phyloP scores from a whole-genome alignment of 1,140 invertebrate species.

The Globodera ellingtonae region DNA sequence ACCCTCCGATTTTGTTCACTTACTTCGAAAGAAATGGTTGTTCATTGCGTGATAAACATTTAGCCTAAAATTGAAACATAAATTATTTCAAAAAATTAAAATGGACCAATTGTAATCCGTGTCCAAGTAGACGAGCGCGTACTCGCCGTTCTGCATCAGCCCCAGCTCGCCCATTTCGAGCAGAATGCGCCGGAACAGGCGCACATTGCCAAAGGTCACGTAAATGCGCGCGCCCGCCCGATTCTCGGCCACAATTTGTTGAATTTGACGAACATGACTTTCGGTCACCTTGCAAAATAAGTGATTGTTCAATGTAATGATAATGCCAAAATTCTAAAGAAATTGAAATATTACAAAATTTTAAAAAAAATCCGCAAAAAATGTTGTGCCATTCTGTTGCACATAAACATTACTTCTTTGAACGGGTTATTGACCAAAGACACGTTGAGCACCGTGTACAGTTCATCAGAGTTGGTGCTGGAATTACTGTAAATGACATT shows the following conservation, averaged over 20 bases:
- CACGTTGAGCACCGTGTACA: slow-evolving; percentile 47
- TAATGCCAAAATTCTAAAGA: no score
- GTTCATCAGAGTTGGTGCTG: not conserved
- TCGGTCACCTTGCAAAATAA: slow-evolving; percentile 11
- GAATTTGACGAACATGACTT: slow-evolving; percentile 23
- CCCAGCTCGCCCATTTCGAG: slow-evolving; percentile 82
- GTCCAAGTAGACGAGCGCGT: slow-evolving; percentile 91
- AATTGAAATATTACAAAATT: no score
- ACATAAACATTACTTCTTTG: slow-evolving; percentile 42
- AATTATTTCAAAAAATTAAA: not conserved
- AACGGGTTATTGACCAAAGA: slow-evolving; percentile 46
- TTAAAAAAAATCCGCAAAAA: no score
- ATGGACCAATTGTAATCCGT: slow-evolving; percentile 82
- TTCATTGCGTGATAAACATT: slow-evolving; percentile 78
- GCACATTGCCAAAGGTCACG: slow-evolving; percentile 81
- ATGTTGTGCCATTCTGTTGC: no score
- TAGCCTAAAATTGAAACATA: slow-evolving; percentile 68
- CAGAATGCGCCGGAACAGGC: slow-evolving; percentile 84
- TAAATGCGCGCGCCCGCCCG: slow-evolving; percentile 74
- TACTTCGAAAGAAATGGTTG: slow-evolving; percentile 73
- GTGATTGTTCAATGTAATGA: not conserved
- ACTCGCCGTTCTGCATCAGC: slow-evolving; percentile 85
- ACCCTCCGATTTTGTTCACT: slow-evolving; percentile 70
- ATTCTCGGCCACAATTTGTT: slow-evolving; percentile 20
- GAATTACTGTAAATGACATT: not conserved